These are phyloP conservation scores for Octodonta nipae DNA, from an alignment of 2,888 invertebrate species.

Conservation along the genomic window DNA sequence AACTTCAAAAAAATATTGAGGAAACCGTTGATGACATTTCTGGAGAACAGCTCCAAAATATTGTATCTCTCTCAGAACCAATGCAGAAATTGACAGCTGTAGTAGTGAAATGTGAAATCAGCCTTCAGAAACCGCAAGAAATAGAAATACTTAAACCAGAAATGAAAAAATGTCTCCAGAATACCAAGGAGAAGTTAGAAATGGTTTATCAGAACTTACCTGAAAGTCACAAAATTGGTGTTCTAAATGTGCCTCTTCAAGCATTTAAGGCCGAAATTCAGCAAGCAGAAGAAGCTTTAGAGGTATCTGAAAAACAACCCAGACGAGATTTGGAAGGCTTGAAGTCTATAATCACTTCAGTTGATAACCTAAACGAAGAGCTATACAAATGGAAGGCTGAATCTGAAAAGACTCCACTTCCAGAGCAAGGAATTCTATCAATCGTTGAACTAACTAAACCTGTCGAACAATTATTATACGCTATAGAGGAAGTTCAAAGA, in stretches of 20 bases:
- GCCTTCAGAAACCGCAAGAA: slow-evolving; percentile 5
- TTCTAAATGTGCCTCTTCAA: slow-evolving; percentile 8
- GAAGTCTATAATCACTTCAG: background rate
- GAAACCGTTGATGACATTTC: slow-evolving; percentile 2
- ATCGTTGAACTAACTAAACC: no score
- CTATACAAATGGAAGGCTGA: background rate
- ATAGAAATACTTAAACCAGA: slow-evolving; percentile 4
- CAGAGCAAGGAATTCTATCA: no score
- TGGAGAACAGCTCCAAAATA: slow-evolving; percentile 8
- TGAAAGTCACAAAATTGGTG: slow-evolving; percentile 5
- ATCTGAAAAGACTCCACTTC: no score
- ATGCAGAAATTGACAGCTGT: slow-evolving; percentile 9
- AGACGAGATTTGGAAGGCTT: background rate
- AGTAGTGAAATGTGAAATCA: slow-evolving; percentile 8
- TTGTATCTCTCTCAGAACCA: slow-evolving; percentile 9
- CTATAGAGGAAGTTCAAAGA: no score
- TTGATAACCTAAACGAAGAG: background rate
- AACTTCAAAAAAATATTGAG: slow-evolving; percentile 3
- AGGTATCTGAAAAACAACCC: slow-evolving; percentile 2
- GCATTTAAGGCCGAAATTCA: slow-evolving; percentile 8
- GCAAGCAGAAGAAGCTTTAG: slow-evolving; percentile 4
- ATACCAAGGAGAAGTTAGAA: slow-evolving; percentile 8
- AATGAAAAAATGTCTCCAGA: slow-evolving; percentile 10
- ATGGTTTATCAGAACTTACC: slow-evolving; percentile 6
- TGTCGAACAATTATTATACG: no score